phyloP scores from a whole-genome alignment of 2,797 vertebrate species.

The Propithecus perrieri region DNA sequence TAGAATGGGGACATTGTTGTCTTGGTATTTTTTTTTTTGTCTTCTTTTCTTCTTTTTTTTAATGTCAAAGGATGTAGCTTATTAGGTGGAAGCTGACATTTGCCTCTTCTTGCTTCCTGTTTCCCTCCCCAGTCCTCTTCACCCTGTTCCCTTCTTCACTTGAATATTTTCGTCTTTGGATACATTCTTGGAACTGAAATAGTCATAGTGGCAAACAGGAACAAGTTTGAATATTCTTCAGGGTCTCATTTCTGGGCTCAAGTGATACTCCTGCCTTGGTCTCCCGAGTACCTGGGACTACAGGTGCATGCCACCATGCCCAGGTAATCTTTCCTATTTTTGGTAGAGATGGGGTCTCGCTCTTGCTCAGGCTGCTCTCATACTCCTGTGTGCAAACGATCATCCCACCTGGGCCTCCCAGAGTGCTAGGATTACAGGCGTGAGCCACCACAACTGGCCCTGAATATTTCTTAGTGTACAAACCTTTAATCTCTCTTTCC shows the following conservation, averaged over 20 bases:
- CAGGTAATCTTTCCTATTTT: too few species aligned
- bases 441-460: not conserved
- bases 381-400: too few species aligned
- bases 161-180: not conserved
- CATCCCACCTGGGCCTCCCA: too few species aligned
- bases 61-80: not conserved
- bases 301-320: too few species aligned
- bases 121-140: not conserved
- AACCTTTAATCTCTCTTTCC: not conserved
- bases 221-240: conserved; percentile 24
- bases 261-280: too few species aligned
- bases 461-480: not conserved
- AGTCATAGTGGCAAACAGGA: not conserved
- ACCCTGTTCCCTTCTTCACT: not conserved
- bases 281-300: too few species aligned
- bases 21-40: not conserved
- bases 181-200: conserved; percentile 17
- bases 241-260: too few species aligned
- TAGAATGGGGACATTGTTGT: not conserved
- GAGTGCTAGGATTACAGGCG: too few species aligned
- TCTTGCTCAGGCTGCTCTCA: too few species aligned
- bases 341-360: too few species aligned
- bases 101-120: not conserved
- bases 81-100: not conserved
- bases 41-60: not conserved